Conservation (phyloP, 2,888 invertebrate genomes). For the Xylota segnis region DNA sequence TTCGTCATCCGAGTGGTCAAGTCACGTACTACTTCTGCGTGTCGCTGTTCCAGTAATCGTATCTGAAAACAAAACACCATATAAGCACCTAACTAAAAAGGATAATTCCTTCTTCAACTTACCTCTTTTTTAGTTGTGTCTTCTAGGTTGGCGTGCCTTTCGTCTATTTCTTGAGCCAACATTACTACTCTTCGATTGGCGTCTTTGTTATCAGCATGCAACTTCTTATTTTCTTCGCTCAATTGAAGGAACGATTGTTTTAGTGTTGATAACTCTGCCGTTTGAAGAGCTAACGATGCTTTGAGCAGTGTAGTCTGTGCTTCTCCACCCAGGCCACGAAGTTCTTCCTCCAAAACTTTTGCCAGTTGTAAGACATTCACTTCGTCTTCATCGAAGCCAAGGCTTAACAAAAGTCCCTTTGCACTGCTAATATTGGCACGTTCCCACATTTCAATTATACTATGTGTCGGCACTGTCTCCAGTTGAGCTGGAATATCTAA, state of each 20-base stretch:
- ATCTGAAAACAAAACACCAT: slow-evolving; percentile 83
- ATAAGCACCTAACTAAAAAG: background rate
- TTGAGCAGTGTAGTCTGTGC: slow-evolving; percentile 81
- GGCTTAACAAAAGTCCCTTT: slow-evolving; percentile 87
- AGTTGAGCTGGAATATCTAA: slow-evolving; percentile 80
- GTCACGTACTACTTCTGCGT: slow-evolving; percentile 90
- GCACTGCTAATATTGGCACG: slow-evolving; percentile 88
- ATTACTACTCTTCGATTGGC: slow-evolving; percentile 92
- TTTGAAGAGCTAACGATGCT: slow-evolving; percentile 88
- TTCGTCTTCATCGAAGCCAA: slow-evolving; percentile 87
- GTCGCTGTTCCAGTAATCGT: slow-evolving; percentile 90
- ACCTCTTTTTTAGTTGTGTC: slow-evolving; percentile 87
- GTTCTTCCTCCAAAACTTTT: slow-evolving; percentile 89
- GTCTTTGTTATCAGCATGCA: slow-evolving; percentile 91
- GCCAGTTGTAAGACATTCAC: slow-evolving; percentile 88
- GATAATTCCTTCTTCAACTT: slow-evolving; percentile 5
- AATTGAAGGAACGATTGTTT: slow-evolving; percentile 88
- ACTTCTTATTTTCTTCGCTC: slow-evolving; percentile 91
- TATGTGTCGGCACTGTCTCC: slow-evolving; percentile 85
- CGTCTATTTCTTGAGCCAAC: slow-evolving; percentile 96
- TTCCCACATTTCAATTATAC: slow-evolving; percentile 90
- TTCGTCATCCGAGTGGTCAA: slow-evolving; percentile 88
- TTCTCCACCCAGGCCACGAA: slow-evolving; percentile 84
- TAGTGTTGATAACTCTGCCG: slow-evolving; percentile 88
- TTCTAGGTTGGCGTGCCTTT: slow-evolving; percentile 93